Percentiles rank a stretch among this genome's conserved stretches.
These are phyloP conservation scores for Kryptopterus vitreolus DNA, from an alignment of 2,797 vertebrate genomes.

Conservation along the genomic window DNA sequence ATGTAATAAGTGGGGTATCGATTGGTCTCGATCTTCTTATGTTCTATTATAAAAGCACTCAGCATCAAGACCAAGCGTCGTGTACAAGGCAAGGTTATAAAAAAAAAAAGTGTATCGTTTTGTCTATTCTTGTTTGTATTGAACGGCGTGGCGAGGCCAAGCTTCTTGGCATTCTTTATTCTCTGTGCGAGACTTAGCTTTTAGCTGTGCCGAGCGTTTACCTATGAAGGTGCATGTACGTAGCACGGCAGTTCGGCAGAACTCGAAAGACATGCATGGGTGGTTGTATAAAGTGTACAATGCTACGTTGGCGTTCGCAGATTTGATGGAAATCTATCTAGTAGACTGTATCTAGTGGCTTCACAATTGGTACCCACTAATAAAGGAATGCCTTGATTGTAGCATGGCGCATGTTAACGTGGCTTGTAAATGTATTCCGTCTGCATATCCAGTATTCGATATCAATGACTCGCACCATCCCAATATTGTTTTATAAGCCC, in stretches of 20 bases:
- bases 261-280: constrained; percentile 54
- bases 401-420: constrained; percentile 5
- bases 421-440: background rate
- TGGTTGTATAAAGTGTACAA: constrained; percentile 43
- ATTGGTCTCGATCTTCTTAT: background rate
- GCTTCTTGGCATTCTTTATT: constrained; percentile 16
- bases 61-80: constrained; percentile 39
- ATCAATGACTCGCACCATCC: too few species aligned
- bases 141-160: constrained; percentile 21
- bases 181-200: background rate
- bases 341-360: background rate
- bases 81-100: constrained; percentile 22
- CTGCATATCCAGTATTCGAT: background rate
- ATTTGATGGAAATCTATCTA: background rate
- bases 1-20: constrained; percentile 15
- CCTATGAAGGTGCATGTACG: constrained; percentile 52
- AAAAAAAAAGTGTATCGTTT: background rate
- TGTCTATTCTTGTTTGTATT: background rate
- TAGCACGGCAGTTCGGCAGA: constrained; percentile 54
- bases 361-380: background rate
- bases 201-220: constrained; percentile 29
- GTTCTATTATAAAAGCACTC: constrained; percentile 37
- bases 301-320: constrained; percentile 56
- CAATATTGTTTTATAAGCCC: background rate
- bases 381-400: background rate